These are phyloP conservation scores for Pristionchus exspectatus DNA, from an alignment of 2,888 invertebrate genomes.

Conservation along the genomic window DNA sequence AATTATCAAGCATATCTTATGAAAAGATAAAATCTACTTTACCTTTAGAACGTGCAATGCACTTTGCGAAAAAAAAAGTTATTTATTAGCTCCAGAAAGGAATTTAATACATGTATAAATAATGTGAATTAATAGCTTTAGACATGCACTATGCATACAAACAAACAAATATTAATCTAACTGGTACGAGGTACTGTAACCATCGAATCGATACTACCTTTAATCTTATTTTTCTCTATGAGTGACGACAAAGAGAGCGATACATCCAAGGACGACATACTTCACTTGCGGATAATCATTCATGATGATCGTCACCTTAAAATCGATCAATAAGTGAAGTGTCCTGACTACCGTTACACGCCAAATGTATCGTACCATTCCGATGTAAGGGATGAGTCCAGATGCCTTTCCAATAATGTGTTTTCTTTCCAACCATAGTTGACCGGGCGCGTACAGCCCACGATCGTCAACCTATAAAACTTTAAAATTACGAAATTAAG, in stretches of 20 bases:
- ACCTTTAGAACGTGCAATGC: too few relatives aligned
- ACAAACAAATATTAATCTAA: too few relatives aligned
- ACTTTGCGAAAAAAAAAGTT: too few relatives aligned
- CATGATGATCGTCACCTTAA: neutral
- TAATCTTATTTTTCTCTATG: slow-evolving; percentile 14
- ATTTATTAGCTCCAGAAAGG: too few relatives aligned
- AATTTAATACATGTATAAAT: too few relatives aligned
- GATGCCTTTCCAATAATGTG: neutral
- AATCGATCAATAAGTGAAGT: neutral
- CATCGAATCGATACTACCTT: slow-evolving; percentile 5
- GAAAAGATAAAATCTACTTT: too few relatives aligned
- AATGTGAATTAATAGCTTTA: too few relatives aligned
- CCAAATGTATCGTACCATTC: neutral
- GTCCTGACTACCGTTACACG: neutral
- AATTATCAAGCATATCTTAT: too few relatives aligned
- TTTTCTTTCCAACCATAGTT: neutral
- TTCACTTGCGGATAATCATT: neutral
- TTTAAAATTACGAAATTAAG: too few relatives aligned
- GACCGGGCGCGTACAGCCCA: slow-evolving; percentile 1
- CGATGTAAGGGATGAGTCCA: neutral
- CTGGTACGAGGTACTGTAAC: neutral
- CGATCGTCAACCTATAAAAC: neutral
- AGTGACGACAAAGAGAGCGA: neutral
- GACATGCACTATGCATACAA: too few relatives aligned
- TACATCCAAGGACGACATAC: neutral